phyloP scores from a whole-genome alignment of 2,113 vertebrate species.

The Semicossyphus pulcher region DNA sequence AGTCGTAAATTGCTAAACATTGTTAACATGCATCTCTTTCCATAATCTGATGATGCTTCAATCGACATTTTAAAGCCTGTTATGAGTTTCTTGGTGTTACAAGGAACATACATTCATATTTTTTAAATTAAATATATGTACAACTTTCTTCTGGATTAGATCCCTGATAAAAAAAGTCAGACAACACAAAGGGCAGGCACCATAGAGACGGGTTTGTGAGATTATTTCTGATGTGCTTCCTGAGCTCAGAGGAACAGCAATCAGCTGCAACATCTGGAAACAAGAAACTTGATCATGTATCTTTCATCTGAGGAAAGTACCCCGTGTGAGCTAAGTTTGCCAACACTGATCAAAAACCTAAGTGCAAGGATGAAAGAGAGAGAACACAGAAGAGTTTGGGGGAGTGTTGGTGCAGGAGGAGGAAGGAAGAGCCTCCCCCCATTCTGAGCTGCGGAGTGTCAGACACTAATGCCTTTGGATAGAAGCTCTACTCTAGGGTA shows the following conservation, averaged over 20 bases:
- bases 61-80: not conserved
- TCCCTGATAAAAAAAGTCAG: slow-evolving; percentile 5
- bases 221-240: slow-evolving; percentile 16
- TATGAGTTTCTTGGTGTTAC: not conserved
- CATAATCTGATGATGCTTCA: slow-evolving; percentile 17
- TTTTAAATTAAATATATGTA: too few relatives aligned
- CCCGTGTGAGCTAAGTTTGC: slow-evolving; percentile 41
- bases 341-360: slow-evolving; percentile 45
- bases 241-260: slow-evolving; percentile 10
- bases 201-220: not conserved
- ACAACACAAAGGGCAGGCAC: not conserved
- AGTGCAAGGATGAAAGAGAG: slow-evolving; percentile 43
- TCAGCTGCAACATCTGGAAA: slow-evolving; percentile 29
- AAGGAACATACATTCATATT: too few relatives aligned
- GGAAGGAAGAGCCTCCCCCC: slow-evolving; percentile 55
- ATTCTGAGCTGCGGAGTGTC: slow-evolving; percentile 70
- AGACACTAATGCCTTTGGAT: slow-evolving; percentile 78
- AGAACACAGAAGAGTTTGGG: slow-evolving; percentile 21
- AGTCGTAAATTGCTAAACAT: slow-evolving; percentile 29
- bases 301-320: slow-evolving; percentile 38
- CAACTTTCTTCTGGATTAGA: not conserved
- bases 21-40: not conserved
- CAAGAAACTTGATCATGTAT: slow-evolving; percentile 1
- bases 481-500: slow-evolving; percentile 77
- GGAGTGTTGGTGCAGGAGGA: slow-evolving; percentile 27